These are phyloP conservation scores for Gibbula magus DNA, from an alignment of 2,888 invertebrate species.

Conservation along the genomic window DNA sequence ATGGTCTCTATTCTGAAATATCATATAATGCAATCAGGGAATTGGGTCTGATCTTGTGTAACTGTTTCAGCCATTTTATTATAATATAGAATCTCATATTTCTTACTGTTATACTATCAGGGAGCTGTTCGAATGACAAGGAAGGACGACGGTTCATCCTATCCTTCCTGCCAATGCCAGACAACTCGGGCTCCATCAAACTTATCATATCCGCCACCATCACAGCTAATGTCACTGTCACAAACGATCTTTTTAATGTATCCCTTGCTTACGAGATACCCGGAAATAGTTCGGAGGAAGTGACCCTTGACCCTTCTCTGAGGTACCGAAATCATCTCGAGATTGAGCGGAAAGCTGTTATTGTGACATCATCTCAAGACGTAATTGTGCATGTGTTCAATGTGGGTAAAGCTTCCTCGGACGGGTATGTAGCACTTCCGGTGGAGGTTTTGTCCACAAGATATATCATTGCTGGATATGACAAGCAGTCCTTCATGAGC, in stretches of 20 bases:
- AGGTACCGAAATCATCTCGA: conserved; percentile 2
- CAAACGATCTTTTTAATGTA: not conserved
- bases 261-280: not conserved
- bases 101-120: too few relatives aligned
- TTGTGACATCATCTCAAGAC: not conserved
- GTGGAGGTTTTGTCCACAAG: not conserved
- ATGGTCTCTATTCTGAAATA: too few relatives aligned
- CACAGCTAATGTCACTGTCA: not conserved
- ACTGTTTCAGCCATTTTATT: too few relatives aligned
- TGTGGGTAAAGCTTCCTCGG: not conserved
- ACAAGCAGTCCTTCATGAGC: not conserved
- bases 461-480: not conserved
- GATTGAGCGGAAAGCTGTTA: conserved; percentile 10
- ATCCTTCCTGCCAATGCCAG: not conserved
- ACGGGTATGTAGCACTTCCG: not conserved
- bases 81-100: too few relatives aligned
- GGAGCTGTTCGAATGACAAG: not conserved
- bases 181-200: not conserved
- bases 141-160: not conserved
- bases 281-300: not conserved
- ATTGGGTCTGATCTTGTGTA: too few relatives aligned
- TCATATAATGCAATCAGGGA: too few relatives aligned
- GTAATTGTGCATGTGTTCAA: not conserved
- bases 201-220: not conserved
- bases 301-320: not conserved